Percentiles rank a stretch among this genome's conserved stretches.
Evolutionary conservation across 2,888 invertebrate genomes (phyloP).

Genomic region (Drosophila parthenogenetica): DNA sequence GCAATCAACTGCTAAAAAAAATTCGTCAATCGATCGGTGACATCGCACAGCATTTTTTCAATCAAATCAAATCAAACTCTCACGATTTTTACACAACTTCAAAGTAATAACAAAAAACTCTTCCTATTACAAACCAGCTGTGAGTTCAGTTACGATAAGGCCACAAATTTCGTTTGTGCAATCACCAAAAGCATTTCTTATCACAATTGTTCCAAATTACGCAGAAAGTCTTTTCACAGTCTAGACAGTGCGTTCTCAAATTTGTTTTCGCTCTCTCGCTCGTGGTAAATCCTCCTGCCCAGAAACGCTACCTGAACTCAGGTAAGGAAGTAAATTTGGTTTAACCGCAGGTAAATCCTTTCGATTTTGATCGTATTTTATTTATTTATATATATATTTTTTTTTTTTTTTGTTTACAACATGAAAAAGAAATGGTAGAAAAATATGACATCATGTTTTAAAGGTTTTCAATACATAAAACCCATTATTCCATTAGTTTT

Average conservation of each 20-base stretch:
- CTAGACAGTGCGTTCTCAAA: slow-evolving; percentile 6
- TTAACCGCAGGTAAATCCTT: slow-evolving; percentile 13
- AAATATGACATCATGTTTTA: slow-evolving; percentile 71
- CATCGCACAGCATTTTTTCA: slow-evolving; percentile 36
- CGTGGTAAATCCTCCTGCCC: neutral
- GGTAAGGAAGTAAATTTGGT: neutral
- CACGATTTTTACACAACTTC: slow-evolving; percentile 37
- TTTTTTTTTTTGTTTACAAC: slow-evolving; percentile 68
- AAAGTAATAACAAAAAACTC: neutral
- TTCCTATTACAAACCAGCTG: slow-evolving; percentile 2
- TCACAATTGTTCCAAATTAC: slow-evolving; percentile 37
- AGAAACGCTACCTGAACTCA: slow-evolving; percentile 14
- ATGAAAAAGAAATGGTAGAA: slow-evolving; percentile 80
- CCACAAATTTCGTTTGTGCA: slow-evolving; percentile 24
- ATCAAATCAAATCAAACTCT: slow-evolving; percentile 29
- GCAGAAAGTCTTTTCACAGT: slow-evolving; percentile 1
- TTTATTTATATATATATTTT: slow-evolving; percentile 17
- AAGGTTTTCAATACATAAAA: slow-evolving; percentile 58
- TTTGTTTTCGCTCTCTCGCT: neutral
- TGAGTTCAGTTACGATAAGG: slow-evolving; percentile 34
- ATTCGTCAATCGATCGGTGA: slow-evolving; percentile 46
- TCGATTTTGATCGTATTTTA: slow-evolving; percentile 40
- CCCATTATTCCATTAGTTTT: slow-evolving; percentile 59
- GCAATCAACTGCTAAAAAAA: slow-evolving; percentile 52
- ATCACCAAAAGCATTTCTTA: slow-evolving; percentile 28